These are phyloP conservation scores for Holothuria scabra DNA, from an alignment of 53 echinoderm and acorn worm species.

Conservation along the genomic window DNA sequence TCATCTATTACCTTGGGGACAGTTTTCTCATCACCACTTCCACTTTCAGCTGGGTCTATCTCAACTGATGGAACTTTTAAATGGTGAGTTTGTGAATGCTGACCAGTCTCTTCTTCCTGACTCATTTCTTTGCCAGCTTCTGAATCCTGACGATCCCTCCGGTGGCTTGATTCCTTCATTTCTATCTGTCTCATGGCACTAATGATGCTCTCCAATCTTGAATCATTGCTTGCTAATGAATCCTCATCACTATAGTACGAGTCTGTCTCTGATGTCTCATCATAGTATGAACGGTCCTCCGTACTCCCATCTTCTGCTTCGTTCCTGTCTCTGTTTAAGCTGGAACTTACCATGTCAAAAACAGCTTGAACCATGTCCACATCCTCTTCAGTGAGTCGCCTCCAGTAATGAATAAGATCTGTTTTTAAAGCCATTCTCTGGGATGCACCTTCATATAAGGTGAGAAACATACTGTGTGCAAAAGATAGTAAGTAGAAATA, in stretches of 20 bases:
- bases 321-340: not conserved
- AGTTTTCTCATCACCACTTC: too few relatives aligned
- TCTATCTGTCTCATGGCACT: constrained; percentile 39
- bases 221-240: constrained; percentile 16
- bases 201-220: constrained; percentile 16
- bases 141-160: not conserved
- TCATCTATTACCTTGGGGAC: too few relatives aligned
- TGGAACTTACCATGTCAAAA: constrained; percentile 4
- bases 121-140: too few relatives aligned
- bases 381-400: constrained; percentile 32
- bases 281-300: not conserved
- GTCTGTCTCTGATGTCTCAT: constrained; percentile 3
- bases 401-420: constrained; percentile 88
- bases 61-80: too few relatives aligned
- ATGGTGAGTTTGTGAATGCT: too few relatives aligned
- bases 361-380: constrained; percentile 1
- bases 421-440: constrained; percentile 68
- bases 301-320: not conserved
- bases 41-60: too few relatives aligned
- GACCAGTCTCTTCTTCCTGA: too few relatives aligned
- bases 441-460: constrained; percentile 73
- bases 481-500: not conserved
- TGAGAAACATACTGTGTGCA: constrained; percentile 74
- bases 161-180: not conserved
- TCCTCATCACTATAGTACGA: constrained; percentile 26